Evolutionary conservation across 2,888 invertebrate genomes (phyloP), one percentile per base, ranked within the genome.

Genomic region (Fabriciana adippe): DNA sequence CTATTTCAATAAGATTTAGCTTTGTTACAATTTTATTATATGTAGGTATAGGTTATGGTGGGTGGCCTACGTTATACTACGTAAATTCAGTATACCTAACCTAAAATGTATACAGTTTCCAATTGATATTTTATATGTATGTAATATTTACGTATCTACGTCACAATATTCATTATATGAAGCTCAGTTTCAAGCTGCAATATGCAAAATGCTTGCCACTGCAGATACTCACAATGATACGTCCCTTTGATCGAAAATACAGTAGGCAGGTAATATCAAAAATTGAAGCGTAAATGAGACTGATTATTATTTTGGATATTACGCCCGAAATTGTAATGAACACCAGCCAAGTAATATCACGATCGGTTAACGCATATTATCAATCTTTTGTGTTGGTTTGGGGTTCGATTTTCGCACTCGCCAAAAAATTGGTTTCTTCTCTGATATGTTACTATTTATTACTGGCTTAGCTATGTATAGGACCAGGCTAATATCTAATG

Each of bases 311-410:
- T 59, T 57, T 21, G 57, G 57, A 57, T 57, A 57, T 47, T 47
- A 59, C 47, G 26, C 13, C 48, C 59, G 26, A 59, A 59, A 31
- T 59, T 59, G 5, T 48, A 59, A 67, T 67, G 59, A 69, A 18
- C 55, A 31, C 47, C 26, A 62, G 55, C 60, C 66, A 59, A 61
- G 16, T 57, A 47, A 53, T 26, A 53, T 21, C 6, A 21, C 51
- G 51, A 21, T 21, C 8, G 11, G 11, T 18, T 53, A 16, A 18
- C 18, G 13, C 16, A 18, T 53, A 53, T 18, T 53, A 4, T 8
- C 18, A 41, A 41, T 41, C 18, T 53, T 53, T 53, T 53, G 18
- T 53, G 3, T 18, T 21, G 13, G 18, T 53, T 18, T 2, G 51
- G 51, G 6, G 11, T 57, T 57, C 21, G 57, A 57, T 21, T 57